Evolutionary conservation across 2,113 vertebrate species (phyloP).

Genomic region (Ploceus nigricollis): DNA sequence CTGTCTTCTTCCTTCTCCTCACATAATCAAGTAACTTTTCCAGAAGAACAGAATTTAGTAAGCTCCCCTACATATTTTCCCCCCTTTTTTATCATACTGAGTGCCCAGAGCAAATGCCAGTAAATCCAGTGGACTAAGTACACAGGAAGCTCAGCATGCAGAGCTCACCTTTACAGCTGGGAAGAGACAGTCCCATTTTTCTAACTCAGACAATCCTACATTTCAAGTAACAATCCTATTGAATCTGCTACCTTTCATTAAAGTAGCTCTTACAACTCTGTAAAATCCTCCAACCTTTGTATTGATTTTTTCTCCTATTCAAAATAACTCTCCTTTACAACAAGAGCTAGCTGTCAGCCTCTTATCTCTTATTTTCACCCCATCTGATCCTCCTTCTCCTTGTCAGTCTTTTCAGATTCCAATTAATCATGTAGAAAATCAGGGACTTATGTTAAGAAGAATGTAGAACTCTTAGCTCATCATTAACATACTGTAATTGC

Average conservation of each 20-base stretch:
- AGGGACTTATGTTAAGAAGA: conserved; percentile 49
- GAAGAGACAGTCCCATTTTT: conserved; percentile 18
- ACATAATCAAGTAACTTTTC: background rate
- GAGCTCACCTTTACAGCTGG: background rate
- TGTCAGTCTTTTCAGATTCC: conserved; percentile 32
- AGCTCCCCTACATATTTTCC: background rate
- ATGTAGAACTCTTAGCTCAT: conserved; percentile 26
- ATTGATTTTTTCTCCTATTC: conserved; percentile 63
- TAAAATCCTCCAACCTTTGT: conserved; percentile 63
- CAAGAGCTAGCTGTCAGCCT: conserved; percentile 50
- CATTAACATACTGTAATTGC: conserved; percentile 57
- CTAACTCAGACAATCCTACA: conserved; percentile 31
- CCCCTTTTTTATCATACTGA: background rate
- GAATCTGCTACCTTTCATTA: conserved; percentile 64
- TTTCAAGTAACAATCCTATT: conserved; percentile 53
- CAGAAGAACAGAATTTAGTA: background rate
- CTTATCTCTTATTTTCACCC: conserved; percentile 63
- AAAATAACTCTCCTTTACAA: conserved; percentile 65
- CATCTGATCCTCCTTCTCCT: conserved; percentile 52
- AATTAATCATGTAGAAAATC: conserved; percentile 61
- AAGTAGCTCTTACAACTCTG: conserved; percentile 63
- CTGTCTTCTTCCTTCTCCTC: background rate
- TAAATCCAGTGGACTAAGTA: background rate
- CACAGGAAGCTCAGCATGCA: background rate
- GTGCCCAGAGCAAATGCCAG: background rate